These are phyloP conservation scores for Drosophila mettleri DNA, from an alignment of 2,888 invertebrate species.

Conservation along the genomic window DNA sequence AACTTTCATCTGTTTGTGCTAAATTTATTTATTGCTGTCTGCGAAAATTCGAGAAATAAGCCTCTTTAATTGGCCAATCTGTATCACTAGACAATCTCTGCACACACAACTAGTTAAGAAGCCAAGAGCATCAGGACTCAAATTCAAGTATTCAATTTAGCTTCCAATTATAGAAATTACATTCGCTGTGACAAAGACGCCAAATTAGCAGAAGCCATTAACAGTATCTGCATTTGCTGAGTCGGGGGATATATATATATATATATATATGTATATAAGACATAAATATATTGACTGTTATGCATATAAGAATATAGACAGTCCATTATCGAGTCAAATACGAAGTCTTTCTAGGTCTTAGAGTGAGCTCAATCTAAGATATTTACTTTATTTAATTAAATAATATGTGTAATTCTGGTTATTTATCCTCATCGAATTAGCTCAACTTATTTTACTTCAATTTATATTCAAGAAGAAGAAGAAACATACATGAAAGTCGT, in stretches of 20 bases:
- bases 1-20: constrained; percentile 27
- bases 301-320: too few relatives aligned
- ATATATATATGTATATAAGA: too few relatives aligned
- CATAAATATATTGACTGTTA: too few relatives aligned
- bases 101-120: constrained; percentile 12
- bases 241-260: too few relatives aligned
- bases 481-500: too few relatives aligned
- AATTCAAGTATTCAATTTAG: not conserved
- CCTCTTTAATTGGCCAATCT: constrained; percentile 46
- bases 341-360: too few relatives aligned
- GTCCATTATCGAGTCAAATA: too few relatives aligned
- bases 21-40: constrained; percentile 61
- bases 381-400: too few relatives aligned
- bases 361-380: too few relatives aligned
- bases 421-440: not conserved
- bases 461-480: not conserved
- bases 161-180: not conserved
- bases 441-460: not conserved
- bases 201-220: constrained; percentile 2
- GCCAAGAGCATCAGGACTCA: not conserved
- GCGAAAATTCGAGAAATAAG: constrained; percentile 34
- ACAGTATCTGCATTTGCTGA: not conserved
- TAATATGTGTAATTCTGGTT: too few relatives aligned
- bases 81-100: constrained; percentile 11
- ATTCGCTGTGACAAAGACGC: not conserved